Evolutionary conservation across 2,888 invertebrate genomes (phyloP).

Genomic region (Halocaridina rubra): DNA sequence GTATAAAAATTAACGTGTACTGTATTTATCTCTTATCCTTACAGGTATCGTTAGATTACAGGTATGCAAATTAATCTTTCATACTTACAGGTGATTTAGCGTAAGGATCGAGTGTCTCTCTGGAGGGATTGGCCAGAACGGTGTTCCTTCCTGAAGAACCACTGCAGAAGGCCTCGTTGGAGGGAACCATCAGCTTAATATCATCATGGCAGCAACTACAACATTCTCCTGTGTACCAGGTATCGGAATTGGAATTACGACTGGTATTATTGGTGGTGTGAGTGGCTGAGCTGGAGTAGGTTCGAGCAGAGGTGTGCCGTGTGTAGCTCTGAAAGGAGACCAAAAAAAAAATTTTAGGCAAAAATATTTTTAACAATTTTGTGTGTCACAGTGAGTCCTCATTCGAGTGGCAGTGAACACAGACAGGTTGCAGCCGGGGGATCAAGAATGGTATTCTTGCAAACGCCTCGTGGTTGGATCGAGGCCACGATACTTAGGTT

Average conservation of each 20-base stretch:
- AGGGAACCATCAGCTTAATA: slow-evolving; percentile 2
- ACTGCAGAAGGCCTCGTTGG: slow-evolving; percentile 3
- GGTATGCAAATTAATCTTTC: too few relatives aligned
- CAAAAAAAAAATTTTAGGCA: too few relatives aligned
- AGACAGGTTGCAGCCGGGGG: too few relatives aligned
- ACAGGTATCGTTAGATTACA: too few relatives aligned
- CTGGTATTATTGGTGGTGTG: slow-evolving; percentile 19
- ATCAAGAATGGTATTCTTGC: too few relatives aligned
- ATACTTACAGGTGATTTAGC: not conserved
- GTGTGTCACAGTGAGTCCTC: too few relatives aligned
- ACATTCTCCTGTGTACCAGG: slow-evolving; percentile 43
- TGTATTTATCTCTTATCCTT: too few relatives aligned
- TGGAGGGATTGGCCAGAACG: not conserved
- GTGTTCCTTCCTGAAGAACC: slow-evolving; percentile 34
- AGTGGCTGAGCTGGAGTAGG: not conserved
- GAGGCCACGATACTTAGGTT: too few relatives aligned
- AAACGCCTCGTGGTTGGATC: too few relatives aligned
- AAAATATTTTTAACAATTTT: too few relatives aligned
- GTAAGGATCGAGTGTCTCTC: not conserved
- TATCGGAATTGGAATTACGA: slow-evolving; percentile 15
- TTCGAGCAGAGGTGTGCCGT: not conserved
- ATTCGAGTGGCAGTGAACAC: too few relatives aligned
- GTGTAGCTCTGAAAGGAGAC: not conserved
- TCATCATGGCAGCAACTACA: slow-evolving; percentile 24
- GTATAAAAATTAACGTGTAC: too few relatives aligned